Conservation (phyloP, 2,797 vertebrate genomes). For the Scolopax bukidnonensis region DNA sequence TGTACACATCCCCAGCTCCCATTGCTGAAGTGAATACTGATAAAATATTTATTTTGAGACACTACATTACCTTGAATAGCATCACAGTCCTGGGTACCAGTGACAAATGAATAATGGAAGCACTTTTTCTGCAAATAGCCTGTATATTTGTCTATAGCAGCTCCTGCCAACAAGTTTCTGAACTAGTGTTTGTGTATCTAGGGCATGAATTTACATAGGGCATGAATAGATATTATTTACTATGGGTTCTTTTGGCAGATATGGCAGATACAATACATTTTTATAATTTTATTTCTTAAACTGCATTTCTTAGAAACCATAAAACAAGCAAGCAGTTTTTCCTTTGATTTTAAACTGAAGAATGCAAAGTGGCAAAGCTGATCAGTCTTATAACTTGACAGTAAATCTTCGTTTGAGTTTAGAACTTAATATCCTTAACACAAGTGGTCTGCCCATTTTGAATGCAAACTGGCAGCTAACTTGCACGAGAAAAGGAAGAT, state of each 20-base stretch:
- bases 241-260: background rate
- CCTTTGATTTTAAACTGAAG: constrained; percentile 2
- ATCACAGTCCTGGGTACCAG: constrained; percentile 17
- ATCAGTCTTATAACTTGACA: background rate
- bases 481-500: background rate
- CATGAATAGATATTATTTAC: constrained; percentile 47
- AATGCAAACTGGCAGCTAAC: background rate
- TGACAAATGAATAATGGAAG: constrained; percentile 58
- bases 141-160: constrained; percentile 28
- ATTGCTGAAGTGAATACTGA: constrained; percentile 33
- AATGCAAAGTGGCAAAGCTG: background rate
- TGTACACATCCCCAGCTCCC: background rate
- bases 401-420: constrained; percentile 12
- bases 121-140: constrained; percentile 29
- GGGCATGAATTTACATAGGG: constrained; percentile 20
- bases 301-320: background rate
- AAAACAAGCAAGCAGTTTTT: background rate
- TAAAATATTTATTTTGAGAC: constrained; percentile 60
- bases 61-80: constrained; percentile 62
- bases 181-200: background rate
- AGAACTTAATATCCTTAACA: background rate
- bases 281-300: constrained; percentile 9
- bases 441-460: background rate
- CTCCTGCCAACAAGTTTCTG: constrained; percentile 29
- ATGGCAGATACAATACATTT: background rate